These are phyloP conservation scores for Druceiella hillmani DNA, from an alignment of 2,888 invertebrate genomes.

Conservation along the genomic window DNA sequence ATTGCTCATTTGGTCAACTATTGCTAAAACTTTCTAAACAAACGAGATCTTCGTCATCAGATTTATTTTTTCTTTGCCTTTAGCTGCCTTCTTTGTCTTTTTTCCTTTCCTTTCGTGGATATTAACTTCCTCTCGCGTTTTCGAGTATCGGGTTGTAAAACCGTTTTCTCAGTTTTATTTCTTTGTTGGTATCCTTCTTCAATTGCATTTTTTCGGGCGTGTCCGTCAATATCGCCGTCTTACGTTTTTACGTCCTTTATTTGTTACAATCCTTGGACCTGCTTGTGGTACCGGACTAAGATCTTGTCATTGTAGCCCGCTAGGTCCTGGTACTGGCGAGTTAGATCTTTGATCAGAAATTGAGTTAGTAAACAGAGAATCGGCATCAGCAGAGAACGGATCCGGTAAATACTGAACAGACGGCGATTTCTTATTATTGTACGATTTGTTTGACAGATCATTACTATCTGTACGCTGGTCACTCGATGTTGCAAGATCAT, in stretches of 20 bases:
- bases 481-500: constrained; percentile 4
- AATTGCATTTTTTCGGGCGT: constrained; percentile 21
- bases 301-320: constrained; percentile 15
- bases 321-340: constrained; percentile 13
- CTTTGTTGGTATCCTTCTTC: constrained; percentile 19
- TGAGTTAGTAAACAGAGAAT: constrained; percentile 6
- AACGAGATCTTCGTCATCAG: constrained; percentile 15
- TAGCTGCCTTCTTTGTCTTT: constrained; percentile 14
- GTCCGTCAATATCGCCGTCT: constrained; percentile 17
- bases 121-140: constrained; percentile 14
- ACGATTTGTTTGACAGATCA: not conserved
- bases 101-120: constrained; percentile 12
- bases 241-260: constrained; percentile 18
- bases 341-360: constrained; percentile 7
- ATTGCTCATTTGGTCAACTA: constrained; percentile 14
- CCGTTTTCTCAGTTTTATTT: constrained; percentile 18
- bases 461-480: constrained; percentile 3
- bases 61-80: constrained; percentile 15
- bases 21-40: constrained; percentile 15
- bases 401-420: constrained; percentile 5
- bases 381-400: constrained; percentile 3
- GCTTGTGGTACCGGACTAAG: constrained; percentile 20
- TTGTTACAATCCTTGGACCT: constrained; percentile 15
- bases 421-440: constrained; percentile 4
- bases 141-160: constrained; percentile 16